Conservation (phyloP, 2,113 vertebrate species). For the Sterna hirundo region DNA sequence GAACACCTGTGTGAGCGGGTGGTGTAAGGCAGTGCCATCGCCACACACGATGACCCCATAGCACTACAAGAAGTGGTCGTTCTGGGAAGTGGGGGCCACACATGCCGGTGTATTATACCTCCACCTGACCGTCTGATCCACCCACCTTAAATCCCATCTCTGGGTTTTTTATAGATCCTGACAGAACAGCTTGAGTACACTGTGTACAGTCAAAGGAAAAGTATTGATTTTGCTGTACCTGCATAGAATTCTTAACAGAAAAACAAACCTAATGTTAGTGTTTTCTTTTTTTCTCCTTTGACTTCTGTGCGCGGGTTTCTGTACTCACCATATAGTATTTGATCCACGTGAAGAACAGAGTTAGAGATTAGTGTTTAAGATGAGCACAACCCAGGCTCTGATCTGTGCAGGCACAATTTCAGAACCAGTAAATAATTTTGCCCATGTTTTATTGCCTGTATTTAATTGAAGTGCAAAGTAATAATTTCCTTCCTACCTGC, state of each 20-base stretch:
- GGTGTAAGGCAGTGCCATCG: not conserved
- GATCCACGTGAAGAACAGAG: not conserved
- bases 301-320: not conserved
- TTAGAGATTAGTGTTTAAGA: not conserved
- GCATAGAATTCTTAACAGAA: conserved; percentile 41
- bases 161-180: conserved; percentile 25
- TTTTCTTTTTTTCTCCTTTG: not conserved
- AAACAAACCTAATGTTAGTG: conserved; percentile 14
- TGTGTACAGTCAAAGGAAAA: conserved; percentile 45
- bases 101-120: not conserved
- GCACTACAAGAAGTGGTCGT: fast-evolving
- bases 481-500: not conserved
- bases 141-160: conserved; percentile 8
- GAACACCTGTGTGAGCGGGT: fast-evolving
- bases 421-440: conserved; percentile 9
- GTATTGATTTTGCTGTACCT: conserved; percentile 56
- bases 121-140: not conserved
- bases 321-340: not conserved
- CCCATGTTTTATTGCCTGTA: not conserved
- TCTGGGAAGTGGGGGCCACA: not conserved
- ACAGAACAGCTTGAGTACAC: conserved; percentile 22
- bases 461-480: conserved; percentile 20
- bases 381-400: not conserved
- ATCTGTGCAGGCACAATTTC: not conserved
- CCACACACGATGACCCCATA: fast-evolving